Evolutionary conservation across 1,140 invertebrate genomes (phyloP).

Genomic region (Hyles euphorbiae): DNA sequence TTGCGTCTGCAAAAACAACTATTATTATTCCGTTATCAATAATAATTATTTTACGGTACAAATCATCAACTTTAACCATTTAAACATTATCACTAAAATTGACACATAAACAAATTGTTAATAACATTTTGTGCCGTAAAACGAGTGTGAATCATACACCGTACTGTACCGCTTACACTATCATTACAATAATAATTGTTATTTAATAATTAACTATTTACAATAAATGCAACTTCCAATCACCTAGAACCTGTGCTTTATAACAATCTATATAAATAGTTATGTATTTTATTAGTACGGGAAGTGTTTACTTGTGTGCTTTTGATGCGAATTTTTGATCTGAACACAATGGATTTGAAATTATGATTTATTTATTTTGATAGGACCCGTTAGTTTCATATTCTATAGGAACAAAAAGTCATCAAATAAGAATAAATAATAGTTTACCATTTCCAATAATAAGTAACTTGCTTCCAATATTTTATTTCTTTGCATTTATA

Average conservation of each 20-base stretch:
- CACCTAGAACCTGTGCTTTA: constrained; percentile 71
- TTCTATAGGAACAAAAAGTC: too few species aligned
- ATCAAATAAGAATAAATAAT: too few species aligned
- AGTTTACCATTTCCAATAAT: too few species aligned
- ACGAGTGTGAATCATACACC: constrained; percentile 67
- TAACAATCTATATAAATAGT: constrained; percentile 70
- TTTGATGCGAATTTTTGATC: background rate
- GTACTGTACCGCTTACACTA: constrained; percentile 56
- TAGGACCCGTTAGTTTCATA: too few species aligned
- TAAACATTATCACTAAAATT: constrained; percentile 66
- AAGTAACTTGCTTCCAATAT: too few species aligned
- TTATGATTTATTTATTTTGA: too few species aligned
- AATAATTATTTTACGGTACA: constrained; percentile 35
- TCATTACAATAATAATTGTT: constrained; percentile 31
- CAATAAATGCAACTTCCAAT: constrained; percentile 61
- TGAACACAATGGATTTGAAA: too few species aligned
- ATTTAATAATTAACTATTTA: constrained; percentile 45
- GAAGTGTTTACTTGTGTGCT: background rate
- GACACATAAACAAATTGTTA: constrained; percentile 65
- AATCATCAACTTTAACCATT: constrained; percentile 46
- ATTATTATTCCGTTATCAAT: constrained; percentile 1
- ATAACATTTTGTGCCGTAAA: constrained; percentile 74
- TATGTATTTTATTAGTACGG: constrained; percentile 50
- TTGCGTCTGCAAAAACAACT: constrained; percentile 15
- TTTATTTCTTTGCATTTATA: too few species aligned